Evolutionary conservation across 2,113 vertebrate species (phyloP).

Genomic region (Marcusenius ussheri): DNA sequence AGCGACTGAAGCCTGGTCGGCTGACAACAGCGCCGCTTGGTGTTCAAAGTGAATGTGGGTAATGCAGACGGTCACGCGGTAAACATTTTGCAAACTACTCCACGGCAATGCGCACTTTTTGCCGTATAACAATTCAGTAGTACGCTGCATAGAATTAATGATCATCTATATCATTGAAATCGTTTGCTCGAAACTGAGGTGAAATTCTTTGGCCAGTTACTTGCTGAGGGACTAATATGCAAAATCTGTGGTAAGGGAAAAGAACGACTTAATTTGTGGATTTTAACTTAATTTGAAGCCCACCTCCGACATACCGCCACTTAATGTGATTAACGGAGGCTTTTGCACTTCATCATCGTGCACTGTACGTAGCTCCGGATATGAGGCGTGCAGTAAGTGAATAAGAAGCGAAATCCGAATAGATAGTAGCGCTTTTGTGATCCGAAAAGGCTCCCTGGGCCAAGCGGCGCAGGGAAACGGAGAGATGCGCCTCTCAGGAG

Average conservation of each 20-base stretch:
- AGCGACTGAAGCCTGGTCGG: not conserved
- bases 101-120: not conserved
- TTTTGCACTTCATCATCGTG: not conserved
- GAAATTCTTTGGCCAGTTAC: not conserved
- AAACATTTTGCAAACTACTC: not conserved
- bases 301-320: not conserved
- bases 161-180: not conserved
- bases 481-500: conserved; percentile 34
- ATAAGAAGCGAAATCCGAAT: not conserved
- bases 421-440: conserved; percentile 1
- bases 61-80: not conserved
- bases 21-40: conserved; percentile 8
- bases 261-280: not conserved
- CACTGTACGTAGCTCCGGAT: not conserved
- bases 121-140: not conserved
- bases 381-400: not conserved
- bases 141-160: not conserved
- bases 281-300: not conserved
- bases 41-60: not conserved
- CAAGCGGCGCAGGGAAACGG: not conserved
- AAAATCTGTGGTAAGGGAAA: not conserved
- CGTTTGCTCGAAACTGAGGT: not conserved
- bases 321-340: not conserved
- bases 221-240: not conserved
- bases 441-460: not conserved